phyloP scores from a whole-genome alignment of 1,140 invertebrate species.

The Nasonia longicornis region DNA sequence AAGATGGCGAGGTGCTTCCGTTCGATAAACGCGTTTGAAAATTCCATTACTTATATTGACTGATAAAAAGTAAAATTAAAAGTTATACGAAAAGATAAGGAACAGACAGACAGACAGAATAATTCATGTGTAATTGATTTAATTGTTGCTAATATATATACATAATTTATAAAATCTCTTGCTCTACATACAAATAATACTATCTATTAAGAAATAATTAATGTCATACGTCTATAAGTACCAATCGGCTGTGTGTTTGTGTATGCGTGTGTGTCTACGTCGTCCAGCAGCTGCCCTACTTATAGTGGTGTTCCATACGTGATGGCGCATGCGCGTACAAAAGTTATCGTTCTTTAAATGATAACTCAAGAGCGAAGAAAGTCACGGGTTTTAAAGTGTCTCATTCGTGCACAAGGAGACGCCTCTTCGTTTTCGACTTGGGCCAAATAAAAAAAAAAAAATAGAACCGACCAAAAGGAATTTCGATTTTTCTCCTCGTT shows the following conservation, averaged over 20 bases:
- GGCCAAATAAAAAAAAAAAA: no score
- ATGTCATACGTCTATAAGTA: conserved; percentile 39
- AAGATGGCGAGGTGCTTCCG: no score
- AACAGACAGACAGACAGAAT: no score
- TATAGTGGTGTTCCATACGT: background rate
- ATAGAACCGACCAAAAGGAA: background rate
- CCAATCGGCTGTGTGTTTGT: background rate
- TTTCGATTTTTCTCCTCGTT: conserved; percentile 21
- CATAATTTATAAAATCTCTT: conserved; percentile 63
- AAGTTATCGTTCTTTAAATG: background rate
- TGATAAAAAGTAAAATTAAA: no score
- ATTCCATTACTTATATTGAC: no score
- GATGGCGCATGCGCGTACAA: background rate
- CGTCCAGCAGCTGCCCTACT: background rate
- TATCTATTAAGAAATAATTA: conserved; percentile 51
- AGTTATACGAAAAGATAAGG: no score
- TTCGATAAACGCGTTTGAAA: no score
- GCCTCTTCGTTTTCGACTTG: background rate
- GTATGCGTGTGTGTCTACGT: background rate
- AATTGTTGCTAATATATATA: conserved; percentile 57
- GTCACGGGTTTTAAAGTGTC: background rate
- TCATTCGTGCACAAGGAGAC: background rate
- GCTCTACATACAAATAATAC: conserved; percentile 58
- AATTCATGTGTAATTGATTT: conserved; percentile 51
- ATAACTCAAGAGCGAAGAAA: no score